Evolutionary conservation across 2,797 vertebrate genomes (phyloP).

Genomic region (Dendrocincla fuliginosa): DNA sequence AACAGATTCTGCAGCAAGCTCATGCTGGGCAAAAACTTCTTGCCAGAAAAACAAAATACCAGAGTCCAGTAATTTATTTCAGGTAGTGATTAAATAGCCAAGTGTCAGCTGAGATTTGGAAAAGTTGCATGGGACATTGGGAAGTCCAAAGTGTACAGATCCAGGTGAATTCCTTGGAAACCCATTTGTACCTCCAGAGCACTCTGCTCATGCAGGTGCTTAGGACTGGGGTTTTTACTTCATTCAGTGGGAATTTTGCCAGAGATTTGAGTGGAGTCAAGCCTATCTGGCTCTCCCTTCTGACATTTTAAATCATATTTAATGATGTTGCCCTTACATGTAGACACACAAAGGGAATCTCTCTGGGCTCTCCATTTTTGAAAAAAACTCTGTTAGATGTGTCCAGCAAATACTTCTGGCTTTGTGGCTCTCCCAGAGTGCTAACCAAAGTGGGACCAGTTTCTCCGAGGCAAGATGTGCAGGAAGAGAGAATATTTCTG

Average conservation of each 20-base stretch:
- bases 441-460: background rate
- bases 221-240: background rate
- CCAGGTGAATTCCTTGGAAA: background rate
- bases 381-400: background rate
- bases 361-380: background rate
- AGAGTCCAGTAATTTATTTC: background rate
- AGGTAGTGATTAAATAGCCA: background rate
- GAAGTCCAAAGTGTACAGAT: background rate
- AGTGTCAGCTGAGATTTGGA: background rate
- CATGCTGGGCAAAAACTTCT: background rate
- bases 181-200: rapidly evolving
- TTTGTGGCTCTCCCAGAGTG: background rate
- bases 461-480: background rate
- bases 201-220: background rate
- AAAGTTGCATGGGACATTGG: background rate
- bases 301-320: background rate
- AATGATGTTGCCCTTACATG: background rate
- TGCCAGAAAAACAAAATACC: background rate
- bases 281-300: background rate
- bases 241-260: background rate
- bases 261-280: background rate
- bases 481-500: background rate
- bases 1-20: background rate
- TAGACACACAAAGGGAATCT: background rate
- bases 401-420: background rate